Conservation (phyloP, 2,888 invertebrate genomes). For the Netelia melanura region DNA sequence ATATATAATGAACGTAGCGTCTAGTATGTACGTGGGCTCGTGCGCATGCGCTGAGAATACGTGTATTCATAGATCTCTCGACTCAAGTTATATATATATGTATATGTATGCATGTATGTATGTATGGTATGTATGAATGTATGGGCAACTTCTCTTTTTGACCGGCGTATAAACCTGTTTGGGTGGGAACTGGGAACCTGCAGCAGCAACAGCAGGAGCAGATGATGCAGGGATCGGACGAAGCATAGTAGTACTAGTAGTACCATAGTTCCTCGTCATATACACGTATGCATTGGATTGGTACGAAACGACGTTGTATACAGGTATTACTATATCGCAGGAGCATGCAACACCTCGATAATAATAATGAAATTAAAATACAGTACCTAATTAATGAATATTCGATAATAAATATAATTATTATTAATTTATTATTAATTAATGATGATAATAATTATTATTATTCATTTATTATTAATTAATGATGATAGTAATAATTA, state of each 20-base stretch:
- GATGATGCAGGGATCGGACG: conserved; percentile 46
- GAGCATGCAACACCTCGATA: not conserved
- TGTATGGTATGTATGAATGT: not conserved
- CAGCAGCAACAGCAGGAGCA: conserved; percentile 43
- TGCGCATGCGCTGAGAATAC: conserved; percentile 56
- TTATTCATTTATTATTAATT: not conserved
- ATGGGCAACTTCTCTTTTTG: conserved; percentile 56
- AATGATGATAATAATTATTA: not conserved
- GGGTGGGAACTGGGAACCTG: conserved; percentile 68
- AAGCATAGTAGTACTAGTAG: conserved; percentile 46
- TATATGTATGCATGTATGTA: conserved; percentile 7
- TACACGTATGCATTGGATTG: not conserved
- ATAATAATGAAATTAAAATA: not conserved
- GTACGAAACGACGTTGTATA: not conserved
- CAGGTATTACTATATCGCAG: conserved; percentile 1
- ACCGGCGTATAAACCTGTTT: conserved; percentile 67
- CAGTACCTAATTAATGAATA: not conserved
- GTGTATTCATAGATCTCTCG: conserved; percentile 66
- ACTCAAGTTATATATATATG: conserved; percentile 5
- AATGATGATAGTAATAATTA: not conserved
- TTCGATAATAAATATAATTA: not conserved
- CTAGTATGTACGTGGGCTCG: conserved; percentile 43
- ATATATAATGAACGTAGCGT: not conserved
- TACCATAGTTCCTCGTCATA: conserved; percentile 17
- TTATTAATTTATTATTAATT: not conserved